phyloP scores from a whole-genome alignment of 1,140 invertebrate genomes.

The Drosophila bifasciata region DNA sequence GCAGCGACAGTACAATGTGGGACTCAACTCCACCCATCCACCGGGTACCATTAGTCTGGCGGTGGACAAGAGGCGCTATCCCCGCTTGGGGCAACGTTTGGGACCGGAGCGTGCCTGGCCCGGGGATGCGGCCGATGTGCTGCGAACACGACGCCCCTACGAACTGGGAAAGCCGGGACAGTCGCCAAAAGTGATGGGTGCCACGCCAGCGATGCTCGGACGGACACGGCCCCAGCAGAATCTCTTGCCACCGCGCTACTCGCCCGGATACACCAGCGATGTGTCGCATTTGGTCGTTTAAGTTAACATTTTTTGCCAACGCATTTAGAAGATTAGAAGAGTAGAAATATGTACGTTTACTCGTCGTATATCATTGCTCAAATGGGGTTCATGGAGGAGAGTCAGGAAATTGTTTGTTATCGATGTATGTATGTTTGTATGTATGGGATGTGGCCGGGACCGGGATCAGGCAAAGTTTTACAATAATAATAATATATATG shows the following conservation, averaged over 20 bases:
- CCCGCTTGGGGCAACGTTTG: conserved; percentile 83
- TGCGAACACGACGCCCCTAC: conserved; percentile 85
- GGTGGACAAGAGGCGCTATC: conserved; percentile 87
- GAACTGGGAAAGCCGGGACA: conserved; percentile 61
- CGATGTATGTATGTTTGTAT: neutral
- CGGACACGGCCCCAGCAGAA: conserved; percentile 74
- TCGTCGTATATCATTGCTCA: conserved; percentile 44
- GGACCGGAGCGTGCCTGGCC: conserved; percentile 87
- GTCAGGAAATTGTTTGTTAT: conserved; percentile 44
- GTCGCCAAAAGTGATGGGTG: conserved; percentile 54
- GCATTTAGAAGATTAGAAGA: conserved; percentile 23
- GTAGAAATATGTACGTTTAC: conserved; percentile 15
- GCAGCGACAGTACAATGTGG: conserved; percentile 88
- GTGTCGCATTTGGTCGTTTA: conserved; percentile 89
- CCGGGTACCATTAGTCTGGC: conserved; percentile 92
- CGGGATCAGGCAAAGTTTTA: neutral
- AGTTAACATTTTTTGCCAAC: conserved; percentile 73
- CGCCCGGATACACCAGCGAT: conserved; percentile 88
- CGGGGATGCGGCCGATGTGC: conserved; percentile 86
- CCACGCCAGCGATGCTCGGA: conserved; percentile 58
- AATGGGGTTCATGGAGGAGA: conserved; percentile 23
- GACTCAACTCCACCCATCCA: conserved; percentile 89
- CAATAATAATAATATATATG: neutral
- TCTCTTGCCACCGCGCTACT: conserved; percentile 86
- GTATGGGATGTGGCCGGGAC: conserved; percentile 18